Evolutionary conservation across 35 echinoderm and acorn worm species (phyloP), one percentile per base, ranked within the genome.

Genomic region (Holothuria glaberrima): DNA sequence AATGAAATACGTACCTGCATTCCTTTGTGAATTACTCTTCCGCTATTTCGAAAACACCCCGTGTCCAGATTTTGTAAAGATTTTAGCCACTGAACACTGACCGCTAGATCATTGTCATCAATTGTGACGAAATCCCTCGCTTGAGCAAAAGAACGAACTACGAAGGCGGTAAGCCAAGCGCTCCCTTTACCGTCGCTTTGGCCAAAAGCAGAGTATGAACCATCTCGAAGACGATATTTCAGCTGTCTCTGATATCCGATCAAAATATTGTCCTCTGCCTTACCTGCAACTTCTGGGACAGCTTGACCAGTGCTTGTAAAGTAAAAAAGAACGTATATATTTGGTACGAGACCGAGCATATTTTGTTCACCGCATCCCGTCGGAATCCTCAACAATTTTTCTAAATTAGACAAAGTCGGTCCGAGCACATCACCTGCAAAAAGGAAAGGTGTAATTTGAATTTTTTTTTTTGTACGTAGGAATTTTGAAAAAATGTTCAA

Each of bases 121-220:
- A 90, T 83, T 0, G 59, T 41, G 26, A 94, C 89, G 59, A 69
- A 94, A 22, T 61, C 12, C 29, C 30, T 31, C 22, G 88, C 76
- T 69, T 94, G 60, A 46, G 79, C 75, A 26, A 94, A 90, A 0
- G 86, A 90, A n/a, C 76, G 61, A 2, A 94, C 87, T 9, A 90
- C 87, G 32, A 82, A 94, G 2, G 92, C 92, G 31, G 88, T 94
- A 19, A 72, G 57, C 92, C 92, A 94, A 22, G 92, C 79, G 52
- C 92, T 94, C 26, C 92, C 92, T 28, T 86, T 52, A 13, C 3
- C 14, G 34, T 94, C 92, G 5, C 56, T 75, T 9, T 86, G 20
- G 24, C 92, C 92, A 59, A 94, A 94, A 12, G 92, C 92, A 1
- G 88, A 90, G 79, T 94, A 94, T 5, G 92, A 94, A 9, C 92